Percentiles rank a stretch among this genome's conserved stretches.
phyloP scores from a whole-genome alignment of 2,888 invertebrate genomes.

The Tiphia femorata region DNA sequence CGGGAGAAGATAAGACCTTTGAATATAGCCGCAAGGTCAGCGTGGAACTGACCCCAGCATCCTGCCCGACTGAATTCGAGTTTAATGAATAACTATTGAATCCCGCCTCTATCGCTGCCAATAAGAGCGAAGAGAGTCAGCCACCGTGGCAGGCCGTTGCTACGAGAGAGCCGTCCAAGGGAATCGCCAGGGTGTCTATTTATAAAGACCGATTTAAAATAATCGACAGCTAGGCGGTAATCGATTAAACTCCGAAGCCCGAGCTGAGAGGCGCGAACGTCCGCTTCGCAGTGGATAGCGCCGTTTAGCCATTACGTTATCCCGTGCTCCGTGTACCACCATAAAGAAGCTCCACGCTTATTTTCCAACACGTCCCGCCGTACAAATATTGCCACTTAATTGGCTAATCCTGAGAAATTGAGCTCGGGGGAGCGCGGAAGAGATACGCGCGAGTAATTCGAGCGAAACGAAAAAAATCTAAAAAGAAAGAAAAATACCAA shows the following conservation, averaged over 20 bases:
- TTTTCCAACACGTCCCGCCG: too few relatives aligned
- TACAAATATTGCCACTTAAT: too few relatives aligned
- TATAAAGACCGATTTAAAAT: conserved; percentile 47
- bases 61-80: conserved; percentile 64
- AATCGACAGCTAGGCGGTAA: conserved; percentile 23
- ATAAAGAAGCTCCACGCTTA: too few relatives aligned
- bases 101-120: conserved; percentile 62
- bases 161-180: conserved; percentile 24
- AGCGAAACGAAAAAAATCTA: too few relatives aligned
- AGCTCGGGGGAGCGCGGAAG: too few relatives aligned
- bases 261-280: not conserved
- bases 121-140: conserved; percentile 43
- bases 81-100: conserved; percentile 69
- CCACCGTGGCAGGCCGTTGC: conserved; percentile 6
- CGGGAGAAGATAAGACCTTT: conserved; percentile 64
- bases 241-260: conserved; percentile 26
- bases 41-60: conserved; percentile 64
- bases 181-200: conserved; percentile 45
- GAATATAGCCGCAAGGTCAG: conserved; percentile 65
- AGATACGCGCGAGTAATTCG: too few relatives aligned
- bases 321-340: too few relatives aligned
- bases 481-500: too few relatives aligned
- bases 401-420: too few relatives aligned
- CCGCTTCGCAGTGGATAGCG: too few relatives aligned
- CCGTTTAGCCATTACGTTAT: too few relatives aligned